A percentile compares a stretch with the other conserved stretches of the same genome.
Conservation (phyloP, 1,140 invertebrate genomes). For the Yoshiicerus persimilis region DNA sequence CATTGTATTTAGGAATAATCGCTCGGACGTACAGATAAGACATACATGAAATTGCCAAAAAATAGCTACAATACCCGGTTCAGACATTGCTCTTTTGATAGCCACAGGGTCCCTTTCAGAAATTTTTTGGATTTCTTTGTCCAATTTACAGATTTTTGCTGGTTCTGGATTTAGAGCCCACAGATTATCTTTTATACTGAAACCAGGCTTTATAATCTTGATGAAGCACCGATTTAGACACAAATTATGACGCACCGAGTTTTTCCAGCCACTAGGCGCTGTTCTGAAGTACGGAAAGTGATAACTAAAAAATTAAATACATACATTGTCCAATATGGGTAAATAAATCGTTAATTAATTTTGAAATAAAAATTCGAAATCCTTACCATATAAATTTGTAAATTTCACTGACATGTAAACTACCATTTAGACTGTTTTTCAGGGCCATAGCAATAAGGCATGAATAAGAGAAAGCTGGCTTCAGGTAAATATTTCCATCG, state of each 20-base stretch:
- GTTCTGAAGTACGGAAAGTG: conserved; percentile 98
- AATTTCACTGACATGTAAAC: conserved; percentile 94
- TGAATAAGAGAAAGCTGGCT: conserved; percentile 96
- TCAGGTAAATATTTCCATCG: conserved; percentile 78
- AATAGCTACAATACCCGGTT: too few species aligned
- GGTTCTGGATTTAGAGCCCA: conserved; percentile 97
- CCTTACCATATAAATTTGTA: conserved; percentile 98
- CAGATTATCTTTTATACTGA: conserved; percentile 71
- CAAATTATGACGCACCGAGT: conserved; percentile 92
- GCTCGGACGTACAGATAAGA: too few species aligned
- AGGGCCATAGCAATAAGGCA: conserved; percentile 96
- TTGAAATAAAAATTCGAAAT: not conserved
- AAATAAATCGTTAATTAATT: not conserved
- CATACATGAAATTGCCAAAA: too few species aligned
- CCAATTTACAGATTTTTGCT: conserved; percentile 93
- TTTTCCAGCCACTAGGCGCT: conserved; percentile 96
- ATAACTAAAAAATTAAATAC: conserved; percentile 67
- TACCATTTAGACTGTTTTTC: conserved; percentile 91
- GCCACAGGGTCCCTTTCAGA: conserved; percentile 83
- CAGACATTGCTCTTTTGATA: conserved; percentile 81
- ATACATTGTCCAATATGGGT: not conserved
- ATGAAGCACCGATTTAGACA: conserved; percentile 97
- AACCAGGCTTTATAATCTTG: conserved; percentile 85
- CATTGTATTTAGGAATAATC: too few species aligned
- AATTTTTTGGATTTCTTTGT: conserved; percentile 96